phyloP scores from a whole-genome alignment of 2,888 invertebrate genomes.

The Slavum lentiscoides region DNA sequence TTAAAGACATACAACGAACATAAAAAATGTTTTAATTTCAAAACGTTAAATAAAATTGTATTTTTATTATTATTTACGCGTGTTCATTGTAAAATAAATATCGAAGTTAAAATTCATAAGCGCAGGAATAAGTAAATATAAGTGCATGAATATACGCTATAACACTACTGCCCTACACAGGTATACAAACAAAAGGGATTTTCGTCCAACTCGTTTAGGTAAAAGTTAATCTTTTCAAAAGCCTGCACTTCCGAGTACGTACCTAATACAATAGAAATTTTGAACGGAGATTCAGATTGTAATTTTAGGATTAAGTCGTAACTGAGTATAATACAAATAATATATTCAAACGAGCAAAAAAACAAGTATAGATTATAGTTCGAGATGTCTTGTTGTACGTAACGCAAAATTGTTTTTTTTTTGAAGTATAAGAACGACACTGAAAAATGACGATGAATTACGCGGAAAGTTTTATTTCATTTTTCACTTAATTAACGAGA shows the following conservation, averaged over 20 bases:
- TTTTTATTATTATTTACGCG: background rate
- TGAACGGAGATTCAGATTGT: constrained; percentile 1
- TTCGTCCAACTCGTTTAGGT: background rate
- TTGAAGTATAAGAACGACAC: background rate
- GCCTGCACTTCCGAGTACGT: background rate
- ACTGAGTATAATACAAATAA: constrained; percentile 4
- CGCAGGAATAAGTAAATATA: background rate
- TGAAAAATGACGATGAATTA: background rate
- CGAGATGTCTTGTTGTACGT: background rate
- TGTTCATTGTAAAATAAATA: background rate
- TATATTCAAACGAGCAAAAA: background rate
- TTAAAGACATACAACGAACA: too few species aligned
- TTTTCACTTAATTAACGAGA: background rate
- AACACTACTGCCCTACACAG: background rate
- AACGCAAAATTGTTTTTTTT: background rate
- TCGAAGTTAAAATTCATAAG: background rate
- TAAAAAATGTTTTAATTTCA: too few species aligned
- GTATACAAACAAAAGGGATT: constrained; percentile 12
- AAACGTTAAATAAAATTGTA: too few species aligned
- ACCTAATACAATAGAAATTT: constrained; percentile 9
- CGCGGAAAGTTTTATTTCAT: background rate
- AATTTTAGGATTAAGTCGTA: background rate
- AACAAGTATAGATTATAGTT: background rate
- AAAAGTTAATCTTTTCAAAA: constrained; percentile 16
- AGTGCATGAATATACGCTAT: background rate